These are phyloP conservation scores for Vipera latastei DNA, from an alignment of 2,797 vertebrate species.

Conservation along the genomic window DNA sequence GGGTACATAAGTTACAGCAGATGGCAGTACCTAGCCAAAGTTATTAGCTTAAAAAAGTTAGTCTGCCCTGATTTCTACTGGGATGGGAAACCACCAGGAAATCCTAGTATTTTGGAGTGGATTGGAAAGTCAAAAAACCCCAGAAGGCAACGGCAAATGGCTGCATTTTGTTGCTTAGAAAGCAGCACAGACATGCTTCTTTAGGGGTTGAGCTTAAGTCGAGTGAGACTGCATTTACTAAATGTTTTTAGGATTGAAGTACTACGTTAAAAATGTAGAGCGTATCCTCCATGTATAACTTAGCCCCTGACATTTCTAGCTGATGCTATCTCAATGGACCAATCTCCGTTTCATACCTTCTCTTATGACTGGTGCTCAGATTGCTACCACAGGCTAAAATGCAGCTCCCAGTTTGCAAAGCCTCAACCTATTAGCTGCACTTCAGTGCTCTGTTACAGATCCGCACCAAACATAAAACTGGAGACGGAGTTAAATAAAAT, in stretches of 20 bases:
- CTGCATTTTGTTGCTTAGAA: not conserved
- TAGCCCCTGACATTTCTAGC: not conserved
- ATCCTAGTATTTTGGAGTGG: not conserved
- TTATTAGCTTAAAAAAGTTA: not conserved
- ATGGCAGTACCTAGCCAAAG: not conserved
- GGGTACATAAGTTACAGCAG: not conserved
- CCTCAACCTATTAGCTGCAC: not conserved
- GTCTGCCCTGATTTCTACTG: not conserved
- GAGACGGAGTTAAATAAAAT: slow-evolving; percentile 50
- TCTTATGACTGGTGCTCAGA: not conserved
- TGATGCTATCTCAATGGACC: not conserved
- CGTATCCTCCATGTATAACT: not conserved
- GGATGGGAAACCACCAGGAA: not conserved
- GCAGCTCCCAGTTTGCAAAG: rapidly evolving
- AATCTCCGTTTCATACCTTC: not conserved
- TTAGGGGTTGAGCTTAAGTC: not conserved
- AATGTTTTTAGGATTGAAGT: not conserved
- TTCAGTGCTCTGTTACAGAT: not conserved
- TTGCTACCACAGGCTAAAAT: not conserved
- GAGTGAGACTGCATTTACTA: not conserved
- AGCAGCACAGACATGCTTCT: not conserved
- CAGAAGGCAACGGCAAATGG: not conserved
- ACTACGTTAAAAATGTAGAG: not conserved
- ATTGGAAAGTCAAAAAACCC: not conserved
- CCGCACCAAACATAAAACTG: not conserved